A percentile compares a stretch with the other conserved stretches of the same genome.
Evolutionary conservation across 2,113 vertebrate species (phyloP).

Genomic region (Ovis aries): ARS-UI_Ramb_v3.0 NC_056057.1:48632001-48632500

Average conservation of each 20-base stretch:
- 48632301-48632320: not conserved
- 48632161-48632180: not conserved
- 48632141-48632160: not conserved
- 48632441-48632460: not conserved
- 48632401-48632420: not conserved
- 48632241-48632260: not conserved
- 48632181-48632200: not conserved
- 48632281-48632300: not conserved
- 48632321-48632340: not conserved
- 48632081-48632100: not conserved
- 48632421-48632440: no score
- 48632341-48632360: not conserved
- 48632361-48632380: not conserved
- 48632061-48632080: not conserved
- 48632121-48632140: slow-evolving; percentile 8
- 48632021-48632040: not conserved
- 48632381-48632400: not conserved
- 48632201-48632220: slow-evolving; percentile 30
- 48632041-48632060: not conserved
- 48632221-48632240: not conserved
- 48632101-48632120: not conserved
- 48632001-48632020: not conserved
- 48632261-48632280: not conserved
- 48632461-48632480: not conserved
- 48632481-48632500: not conserved